Evolutionary conservation across 2,888 invertebrate species (phyloP).

Genomic region (Protodeltote pygarga): DNA sequence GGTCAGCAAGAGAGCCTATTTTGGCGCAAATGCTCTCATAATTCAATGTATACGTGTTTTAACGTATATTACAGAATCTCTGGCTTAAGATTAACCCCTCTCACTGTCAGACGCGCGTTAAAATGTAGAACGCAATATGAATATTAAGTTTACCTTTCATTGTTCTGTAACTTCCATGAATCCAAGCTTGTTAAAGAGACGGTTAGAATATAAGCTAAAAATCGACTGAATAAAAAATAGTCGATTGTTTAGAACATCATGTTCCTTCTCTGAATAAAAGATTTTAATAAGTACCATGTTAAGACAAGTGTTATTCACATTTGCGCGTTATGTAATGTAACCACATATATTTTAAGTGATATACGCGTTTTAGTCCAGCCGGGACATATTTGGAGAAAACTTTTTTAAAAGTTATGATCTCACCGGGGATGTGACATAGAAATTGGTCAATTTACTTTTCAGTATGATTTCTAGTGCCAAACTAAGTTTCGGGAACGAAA

Average conservation of each 20-base stretch:
- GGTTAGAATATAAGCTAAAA: constrained; percentile 9
- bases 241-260: constrained; percentile 26
- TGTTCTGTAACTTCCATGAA: neutral
- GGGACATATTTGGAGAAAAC: constrained; percentile 9
- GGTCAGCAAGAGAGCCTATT: too few species aligned
- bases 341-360: constrained; percentile 14
- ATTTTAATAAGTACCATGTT: neutral
- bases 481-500: constrained; percentile 41
- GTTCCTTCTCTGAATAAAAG: constrained; percentile 19
- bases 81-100: neutral
- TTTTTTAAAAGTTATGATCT: constrained; percentile 39
- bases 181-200: constrained; percentile 4
- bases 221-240: constrained; percentile 31
- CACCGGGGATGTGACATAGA: constrained; percentile 40
- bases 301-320: constrained; percentile 1
- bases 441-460: constrained; percentile 42
- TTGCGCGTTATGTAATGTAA: constrained; percentile 19
- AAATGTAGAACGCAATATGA: neutral
- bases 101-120: neutral
- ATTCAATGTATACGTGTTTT: too few species aligned
- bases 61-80: too few species aligned
- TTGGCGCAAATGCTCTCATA: too few species aligned
- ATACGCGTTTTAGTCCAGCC: constrained; percentile 16
- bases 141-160: neutral
- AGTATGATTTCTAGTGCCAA: constrained; percentile 61